Evolutionary conservation across 92 coral and sea anemone genomes (phyloP).

Genomic region (Siderastrea radians): DNA sequence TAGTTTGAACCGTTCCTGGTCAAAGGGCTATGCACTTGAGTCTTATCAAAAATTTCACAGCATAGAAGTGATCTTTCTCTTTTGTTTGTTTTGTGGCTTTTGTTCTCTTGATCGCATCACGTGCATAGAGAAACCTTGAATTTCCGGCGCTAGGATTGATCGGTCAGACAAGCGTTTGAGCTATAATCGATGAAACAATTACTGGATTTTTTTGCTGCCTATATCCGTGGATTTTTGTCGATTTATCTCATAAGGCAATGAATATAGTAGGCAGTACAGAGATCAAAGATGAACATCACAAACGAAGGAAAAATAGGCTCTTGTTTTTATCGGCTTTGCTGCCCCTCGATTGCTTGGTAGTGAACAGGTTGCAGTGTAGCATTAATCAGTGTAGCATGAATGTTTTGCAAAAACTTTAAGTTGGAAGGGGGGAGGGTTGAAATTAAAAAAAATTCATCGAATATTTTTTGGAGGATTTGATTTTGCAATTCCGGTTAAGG

Average conservation of each 20-base stretch:
- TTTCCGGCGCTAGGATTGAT: not conserved
- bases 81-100: not conserved
- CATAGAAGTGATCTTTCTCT: not conserved
- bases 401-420: too few species aligned
- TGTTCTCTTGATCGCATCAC: conserved; percentile 1
- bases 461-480: too few species aligned
- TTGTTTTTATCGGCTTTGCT: not conserved
- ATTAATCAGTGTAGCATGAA: too few species aligned
- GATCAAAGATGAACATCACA: not conserved
- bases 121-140: not conserved
- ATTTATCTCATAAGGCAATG: not conserved
- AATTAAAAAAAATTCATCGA: too few species aligned
- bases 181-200: not conserved
- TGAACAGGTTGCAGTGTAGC: not conserved
- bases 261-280: not conserved
- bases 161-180: not conserved
- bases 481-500: too few species aligned
- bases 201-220: not conserved
- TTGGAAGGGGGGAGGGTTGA: too few species aligned
- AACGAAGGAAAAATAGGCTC: not conserved
- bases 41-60: not conserved
- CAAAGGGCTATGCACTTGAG: not conserved
- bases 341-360: not conserved
- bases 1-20: not conserved
- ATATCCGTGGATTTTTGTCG: not conserved